Conservation (phyloP, 2,888 invertebrate species). For the Drosophila robusta region DNA sequence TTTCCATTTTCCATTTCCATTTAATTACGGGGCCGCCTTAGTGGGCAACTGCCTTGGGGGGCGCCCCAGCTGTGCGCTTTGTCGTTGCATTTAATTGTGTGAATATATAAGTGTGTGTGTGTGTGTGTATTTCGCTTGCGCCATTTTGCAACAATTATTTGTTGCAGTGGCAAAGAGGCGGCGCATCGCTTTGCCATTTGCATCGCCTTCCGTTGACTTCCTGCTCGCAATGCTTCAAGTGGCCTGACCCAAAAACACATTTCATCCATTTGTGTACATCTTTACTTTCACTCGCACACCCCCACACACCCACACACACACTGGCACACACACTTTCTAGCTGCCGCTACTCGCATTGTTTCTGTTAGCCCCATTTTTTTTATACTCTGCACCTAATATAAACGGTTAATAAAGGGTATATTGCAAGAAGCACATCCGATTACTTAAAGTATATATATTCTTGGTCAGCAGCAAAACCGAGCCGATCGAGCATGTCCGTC, state of each 20-base stretch:
- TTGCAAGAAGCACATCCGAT: too few species aligned
- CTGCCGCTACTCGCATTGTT: slow-evolving; percentile 63
- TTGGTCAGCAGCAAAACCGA: too few species aligned
- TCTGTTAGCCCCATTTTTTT: slow-evolving; percentile 74
- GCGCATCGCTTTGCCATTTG: slow-evolving; percentile 53
- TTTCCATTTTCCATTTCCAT: slow-evolving; percentile 58
- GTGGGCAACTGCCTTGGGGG: slow-evolving; percentile 14
- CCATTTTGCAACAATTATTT: slow-evolving; percentile 73
- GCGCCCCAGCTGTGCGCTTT: slow-evolving; percentile 49
- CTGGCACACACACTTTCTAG: slow-evolving; percentile 10
- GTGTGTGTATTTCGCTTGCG: slow-evolving; percentile 49
- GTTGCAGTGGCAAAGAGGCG: slow-evolving; percentile 35
- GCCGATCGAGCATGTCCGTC: too few species aligned
- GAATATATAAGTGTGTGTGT: not conserved
- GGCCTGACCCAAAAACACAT: slow-evolving; percentile 84
- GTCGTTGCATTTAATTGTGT: slow-evolving; percentile 70
- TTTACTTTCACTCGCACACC: slow-evolving; percentile 77
- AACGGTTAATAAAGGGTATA: too few species aligned
- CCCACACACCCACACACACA: slow-evolving; percentile 15
- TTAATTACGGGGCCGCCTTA: slow-evolving; percentile 63
- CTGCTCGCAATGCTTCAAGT: slow-evolving; percentile 67
- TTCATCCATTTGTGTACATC: slow-evolving; percentile 67
- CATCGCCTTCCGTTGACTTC: slow-evolving; percentile 54
- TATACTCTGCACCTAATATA: not conserved
- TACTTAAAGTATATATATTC: too few species aligned